Evolutionary conservation across 2,888 invertebrate genomes (phyloP).

Genomic region (Oscheius sp.): DNA sequence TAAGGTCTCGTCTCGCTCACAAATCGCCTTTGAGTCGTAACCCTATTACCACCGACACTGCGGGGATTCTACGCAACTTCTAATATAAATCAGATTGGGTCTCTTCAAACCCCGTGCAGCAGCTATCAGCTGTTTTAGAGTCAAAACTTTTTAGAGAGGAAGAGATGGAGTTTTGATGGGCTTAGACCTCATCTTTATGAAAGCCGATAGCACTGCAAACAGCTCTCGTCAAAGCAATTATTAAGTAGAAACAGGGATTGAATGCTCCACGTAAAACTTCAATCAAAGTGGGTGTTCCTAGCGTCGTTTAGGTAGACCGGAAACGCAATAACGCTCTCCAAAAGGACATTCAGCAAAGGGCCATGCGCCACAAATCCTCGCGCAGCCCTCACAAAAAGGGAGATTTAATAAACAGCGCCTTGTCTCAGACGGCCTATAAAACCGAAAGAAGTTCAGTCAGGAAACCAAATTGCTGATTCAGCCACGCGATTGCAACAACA

Average conservation of each 20-base stretch:
- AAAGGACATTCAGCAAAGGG: conserved; percentile 22
- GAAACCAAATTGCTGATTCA: background rate
- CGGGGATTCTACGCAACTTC: conserved; percentile 21
- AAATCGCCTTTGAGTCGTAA: conserved; percentile 29
- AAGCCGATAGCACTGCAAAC: conserved; percentile 21
- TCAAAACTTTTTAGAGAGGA: background rate
- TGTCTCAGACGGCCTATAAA: background rate
- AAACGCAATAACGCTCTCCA: conserved; percentile 30
- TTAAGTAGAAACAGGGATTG: background rate
- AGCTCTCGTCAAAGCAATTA: background rate
- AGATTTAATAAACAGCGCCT: conserved; percentile 1
- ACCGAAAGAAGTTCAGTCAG: background rate
- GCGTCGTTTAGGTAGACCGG: conserved; percentile 30
- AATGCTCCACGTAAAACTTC: background rate
- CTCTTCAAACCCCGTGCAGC: too few relatives aligned
- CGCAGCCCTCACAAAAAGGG: background rate
- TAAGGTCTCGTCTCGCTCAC: conserved; percentile 14
- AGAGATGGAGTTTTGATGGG: conserved; percentile 2
- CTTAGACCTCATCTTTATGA: conserved; percentile 18
- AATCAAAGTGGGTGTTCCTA: conserved; percentile 17
- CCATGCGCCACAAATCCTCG: conserved; percentile 13
- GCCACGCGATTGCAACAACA: background rate
- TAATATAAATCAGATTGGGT: conserved; percentile 26
- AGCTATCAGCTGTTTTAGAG: too few relatives aligned
- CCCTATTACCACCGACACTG: conserved; percentile 27